Evolutionary conservation across 1,140 invertebrate genomes (phyloP).

Genomic region (Eumaeus atala): DNA sequence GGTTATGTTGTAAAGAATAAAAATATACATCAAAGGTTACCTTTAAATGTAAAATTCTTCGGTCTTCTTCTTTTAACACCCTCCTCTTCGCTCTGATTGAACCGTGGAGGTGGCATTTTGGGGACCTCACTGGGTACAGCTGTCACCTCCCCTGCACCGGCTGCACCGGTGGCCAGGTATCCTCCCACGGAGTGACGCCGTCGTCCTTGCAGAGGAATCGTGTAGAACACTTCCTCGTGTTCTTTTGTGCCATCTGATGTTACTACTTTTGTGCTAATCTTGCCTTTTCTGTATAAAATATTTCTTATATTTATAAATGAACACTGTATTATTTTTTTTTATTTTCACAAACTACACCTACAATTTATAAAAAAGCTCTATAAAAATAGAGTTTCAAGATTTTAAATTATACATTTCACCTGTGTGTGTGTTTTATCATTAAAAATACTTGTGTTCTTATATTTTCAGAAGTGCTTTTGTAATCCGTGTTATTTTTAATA

Average conservation of each 20-base stretch:
- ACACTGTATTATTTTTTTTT: too few species aligned
- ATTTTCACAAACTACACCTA: neutral
- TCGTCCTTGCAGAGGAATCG: conserved; percentile 63
- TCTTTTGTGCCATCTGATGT: conserved; percentile 53
- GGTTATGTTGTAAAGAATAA: too few species aligned
- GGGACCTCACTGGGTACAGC: conserved; percentile 67
- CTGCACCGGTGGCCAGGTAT: conserved; percentile 60
- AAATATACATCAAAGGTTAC: conserved; percentile 30
- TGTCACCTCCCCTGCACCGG: conserved; percentile 57
- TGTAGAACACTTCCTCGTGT: conserved; percentile 68
- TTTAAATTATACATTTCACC: too few species aligned
- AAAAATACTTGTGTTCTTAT: too few species aligned
- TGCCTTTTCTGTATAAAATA: conserved; percentile 49
- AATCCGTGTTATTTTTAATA: too few species aligned
- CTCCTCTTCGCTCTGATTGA: conserved; percentile 51
- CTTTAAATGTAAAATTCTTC: conserved; percentile 63
- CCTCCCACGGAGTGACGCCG: conserved; percentile 72
- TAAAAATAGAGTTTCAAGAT: too few species aligned
- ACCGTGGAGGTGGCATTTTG: conserved; percentile 53
- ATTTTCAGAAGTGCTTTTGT: too few species aligned
- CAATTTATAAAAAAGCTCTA: neutral
- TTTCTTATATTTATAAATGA: conserved; percentile 7
- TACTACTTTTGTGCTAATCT: conserved; percentile 47
- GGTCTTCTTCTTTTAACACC: conserved; percentile 48
- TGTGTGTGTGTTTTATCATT: too few species aligned